Base-by-base conservation (phyloP, 2,797 vertebrate species). In the Catamblyrhynchus diadema region DNA sequence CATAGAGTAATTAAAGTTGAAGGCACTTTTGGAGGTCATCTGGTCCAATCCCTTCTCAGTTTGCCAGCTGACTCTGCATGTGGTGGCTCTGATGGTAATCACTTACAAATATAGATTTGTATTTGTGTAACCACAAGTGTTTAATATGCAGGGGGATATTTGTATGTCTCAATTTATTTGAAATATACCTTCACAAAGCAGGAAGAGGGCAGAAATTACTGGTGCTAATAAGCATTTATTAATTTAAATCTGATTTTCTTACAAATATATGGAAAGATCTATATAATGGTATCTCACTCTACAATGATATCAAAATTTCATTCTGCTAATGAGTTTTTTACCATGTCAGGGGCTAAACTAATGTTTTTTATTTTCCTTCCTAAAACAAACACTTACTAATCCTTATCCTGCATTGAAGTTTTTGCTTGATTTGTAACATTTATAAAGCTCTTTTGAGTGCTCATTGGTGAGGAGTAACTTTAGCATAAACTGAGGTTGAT, bases 91-190 rank as follows among this genome's bases (percentile, higher is more conserved):
- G 57, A 18, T 27, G 65, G 17, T 44, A 61, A 47, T 87, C 39
- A n/a, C 10, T 54, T 41, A 28, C 0, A 35, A 9, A 56, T 20
- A 9, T 3, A 44, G 10, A 8, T 39, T 28, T 2, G 7, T 0
- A 8, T 37, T 4, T 20, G 14, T 56, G 30, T 32, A 51, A n/a
- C 18, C 10, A 32, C 6, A 3, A 45, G 10, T 6, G 23, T 42
- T 59, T 77, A 53, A 44, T 42, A 53, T 39, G 33, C 23, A 17
- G 42, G 4, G 3, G 5, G 1, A 18, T 81, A 32, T 73, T 61
- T 32, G 5, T 25, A 27, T 37, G 21, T 22, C 14, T 51, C 32
- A 56, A 21, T 62, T 69, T 70, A 30, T 17, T 47, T 88, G 42
- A 81, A 92, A 70, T 72, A 14, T 2, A 13, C 61, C 23, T 86